Percentiles rank a stretch among this genome's conserved stretches.
phyloP scores from a whole-genome alignment of 2,113 vertebrate species.

The Leucoraja erinaceus region DNA sequence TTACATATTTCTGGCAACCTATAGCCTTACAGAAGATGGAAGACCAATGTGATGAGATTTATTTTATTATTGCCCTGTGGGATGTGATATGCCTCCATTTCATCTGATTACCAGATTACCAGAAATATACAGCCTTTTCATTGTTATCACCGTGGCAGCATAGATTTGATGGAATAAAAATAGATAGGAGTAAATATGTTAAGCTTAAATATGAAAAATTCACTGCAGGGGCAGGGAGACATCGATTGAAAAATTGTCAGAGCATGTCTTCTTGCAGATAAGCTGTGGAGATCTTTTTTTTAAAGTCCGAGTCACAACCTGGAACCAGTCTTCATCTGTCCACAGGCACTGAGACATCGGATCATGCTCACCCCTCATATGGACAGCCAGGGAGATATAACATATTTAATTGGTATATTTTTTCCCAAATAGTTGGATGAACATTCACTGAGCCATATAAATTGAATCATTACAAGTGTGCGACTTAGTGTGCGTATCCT shows the following conservation, averaged over 20 bases:
- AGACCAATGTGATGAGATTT: slow-evolving; percentile 42
- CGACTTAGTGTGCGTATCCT: neutral
- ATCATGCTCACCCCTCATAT: slow-evolving; percentile 28
- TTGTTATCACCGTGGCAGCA: slow-evolving; percentile 34
- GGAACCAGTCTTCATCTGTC: neutral
- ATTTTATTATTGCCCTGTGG: slow-evolving; percentile 39
- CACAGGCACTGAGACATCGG: neutral
- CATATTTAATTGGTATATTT: neutral
- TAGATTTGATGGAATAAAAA: slow-evolving; percentile 40
- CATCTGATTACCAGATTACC: slow-evolving; percentile 38
- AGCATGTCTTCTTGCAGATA: slow-evolving; percentile 38
- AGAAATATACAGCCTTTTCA: slow-evolving; percentile 36
- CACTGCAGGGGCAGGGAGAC: slow-evolving; percentile 36
- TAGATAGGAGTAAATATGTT: slow-evolving; percentile 31
- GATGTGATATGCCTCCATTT: slow-evolving; percentile 36
- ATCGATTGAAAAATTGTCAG: slow-evolving; percentile 37
- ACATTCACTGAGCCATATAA: neutral
- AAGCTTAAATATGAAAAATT: slow-evolving; percentile 17
- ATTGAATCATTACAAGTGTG: neutral
- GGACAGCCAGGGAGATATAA: slow-evolving; percentile 20
- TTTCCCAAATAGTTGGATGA: neutral
- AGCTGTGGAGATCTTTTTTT: neutral
- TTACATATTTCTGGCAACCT: slow-evolving; percentile 45
- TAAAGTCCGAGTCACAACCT: slow-evolving; percentile 15
- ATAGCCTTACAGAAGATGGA: slow-evolving; percentile 42